Evolutionary conservation across 2,888 invertebrate species (phyloP).

Genomic region (Scaptomyza flava): DNA sequence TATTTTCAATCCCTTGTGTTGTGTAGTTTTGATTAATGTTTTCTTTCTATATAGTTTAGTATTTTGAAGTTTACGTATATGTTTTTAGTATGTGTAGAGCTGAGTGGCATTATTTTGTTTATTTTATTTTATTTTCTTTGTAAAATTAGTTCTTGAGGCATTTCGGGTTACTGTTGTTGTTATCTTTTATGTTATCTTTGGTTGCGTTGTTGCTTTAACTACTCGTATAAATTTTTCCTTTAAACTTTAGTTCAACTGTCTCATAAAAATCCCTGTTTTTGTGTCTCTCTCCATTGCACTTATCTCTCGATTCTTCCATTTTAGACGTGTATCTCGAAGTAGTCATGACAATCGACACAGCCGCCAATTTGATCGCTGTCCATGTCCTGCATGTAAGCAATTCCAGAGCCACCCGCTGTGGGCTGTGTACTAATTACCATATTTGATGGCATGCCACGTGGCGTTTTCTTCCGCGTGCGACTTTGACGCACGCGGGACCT

Average conservation of each 20-base stretch:
- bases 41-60: constrained; percentile 48
- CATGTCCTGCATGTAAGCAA: constrained; percentile 62
- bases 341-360: constrained; percentile 84
- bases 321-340: constrained; percentile 87
- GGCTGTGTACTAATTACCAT: constrained; percentile 66
- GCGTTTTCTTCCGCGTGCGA: constrained; percentile 87
- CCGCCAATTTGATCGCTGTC: constrained; percentile 72
- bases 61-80: constrained; percentile 65
- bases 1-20: constrained; percentile 70
- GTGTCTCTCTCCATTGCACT: constrained; percentile 6
- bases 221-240: constrained; percentile 20
- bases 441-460: constrained; percentile 78
- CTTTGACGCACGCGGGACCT: constrained; percentile 87
- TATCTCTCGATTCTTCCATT: not conserved
- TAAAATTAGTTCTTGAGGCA: constrained; percentile 70
- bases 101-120: constrained; percentile 38
- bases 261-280: constrained; percentile 63
- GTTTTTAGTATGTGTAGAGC: constrained; percentile 40
- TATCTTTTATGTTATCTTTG: constrained; percentile 64
- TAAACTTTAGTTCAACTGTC: constrained; percentile 36
- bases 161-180: constrained; percentile 67
- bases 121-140: constrained; percentile 26
- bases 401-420: constrained; percentile 48
- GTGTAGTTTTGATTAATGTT: constrained; percentile 38
- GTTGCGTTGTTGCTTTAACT: constrained; percentile 48